These are phyloP conservation scores for Alloscopus bannaensis DNA, from an alignment of 2,888 invertebrate species.

Conservation along the genomic window DNA sequence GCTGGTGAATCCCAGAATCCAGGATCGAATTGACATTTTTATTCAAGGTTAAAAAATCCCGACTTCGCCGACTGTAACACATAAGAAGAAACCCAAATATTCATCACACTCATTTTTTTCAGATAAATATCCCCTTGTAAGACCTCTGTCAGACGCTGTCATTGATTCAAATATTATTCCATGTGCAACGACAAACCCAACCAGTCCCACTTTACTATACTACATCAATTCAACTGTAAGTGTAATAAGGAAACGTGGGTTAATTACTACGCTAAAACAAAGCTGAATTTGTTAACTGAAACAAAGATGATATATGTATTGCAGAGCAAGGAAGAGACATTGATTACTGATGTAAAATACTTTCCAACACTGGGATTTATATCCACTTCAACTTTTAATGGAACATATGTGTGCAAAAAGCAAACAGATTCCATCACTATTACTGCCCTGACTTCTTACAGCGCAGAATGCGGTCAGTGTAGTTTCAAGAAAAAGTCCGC, in stretches of 20 bases:
- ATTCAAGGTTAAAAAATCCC: slow-evolving; percentile 20
- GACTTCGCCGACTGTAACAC: neutral
- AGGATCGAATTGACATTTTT: slow-evolving; percentile 19
- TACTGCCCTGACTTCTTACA: neutral
- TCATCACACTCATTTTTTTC: neutral
- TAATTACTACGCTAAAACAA: no score
- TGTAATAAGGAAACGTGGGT: neutral
- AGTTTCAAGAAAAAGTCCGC: no score
- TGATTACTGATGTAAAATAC: neutral
- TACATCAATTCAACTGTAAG: neutral
- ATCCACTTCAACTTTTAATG: neutral
- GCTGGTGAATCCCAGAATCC: neutral
- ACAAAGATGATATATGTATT: neutral
- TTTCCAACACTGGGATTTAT: neutral
- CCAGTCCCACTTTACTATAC: neutral
- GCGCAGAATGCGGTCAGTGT: neutral
- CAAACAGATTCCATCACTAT: neutral
- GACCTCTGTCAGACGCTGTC: neutral
- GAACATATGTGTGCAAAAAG: neutral
- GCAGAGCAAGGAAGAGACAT: neutral
- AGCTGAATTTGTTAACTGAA: no score
- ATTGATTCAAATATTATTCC: slow-evolving; percentile 38
- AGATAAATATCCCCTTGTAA: neutral
- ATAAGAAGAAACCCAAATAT: neutral
- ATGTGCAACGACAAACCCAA: slow-evolving; percentile 39